Evolutionary conservation across 2,113 vertebrate species (phyloP).

Genomic region (Cyanoramphus novaezelandiae): DNA sequence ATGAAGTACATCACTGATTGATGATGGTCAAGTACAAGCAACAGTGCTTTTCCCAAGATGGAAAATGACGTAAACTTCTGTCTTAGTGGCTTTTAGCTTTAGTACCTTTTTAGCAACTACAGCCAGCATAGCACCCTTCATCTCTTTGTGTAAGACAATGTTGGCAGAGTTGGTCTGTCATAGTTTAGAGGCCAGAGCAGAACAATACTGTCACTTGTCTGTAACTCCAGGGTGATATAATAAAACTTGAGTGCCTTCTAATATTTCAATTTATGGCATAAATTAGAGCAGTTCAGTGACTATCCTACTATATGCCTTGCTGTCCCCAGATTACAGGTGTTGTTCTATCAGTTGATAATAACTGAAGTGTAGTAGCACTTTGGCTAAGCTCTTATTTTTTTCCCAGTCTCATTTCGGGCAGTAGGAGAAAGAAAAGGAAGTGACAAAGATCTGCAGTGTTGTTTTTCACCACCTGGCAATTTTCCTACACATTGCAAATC

Average conservation of each 20-base stretch:
- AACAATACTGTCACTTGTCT: conserved; percentile 10
- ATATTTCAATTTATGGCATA: conserved; percentile 31
- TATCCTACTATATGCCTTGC: background rate
- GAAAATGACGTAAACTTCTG: background rate
- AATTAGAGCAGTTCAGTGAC: conserved; percentile 17
- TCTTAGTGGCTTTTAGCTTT: background rate
- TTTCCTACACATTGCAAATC: background rate
- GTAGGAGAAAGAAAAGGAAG: background rate
- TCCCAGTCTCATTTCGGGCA: background rate
- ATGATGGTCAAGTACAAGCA: background rate
- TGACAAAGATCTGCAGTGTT: background rate
- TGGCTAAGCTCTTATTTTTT: background rate
- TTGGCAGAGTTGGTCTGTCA: background rate
- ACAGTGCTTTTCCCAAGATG: background rate
- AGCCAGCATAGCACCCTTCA: background rate
- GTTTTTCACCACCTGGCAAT: conserved; percentile 17
- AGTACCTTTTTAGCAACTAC: background rate
- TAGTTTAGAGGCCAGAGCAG: background rate
- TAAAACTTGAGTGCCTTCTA: background rate
- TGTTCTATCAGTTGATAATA: background rate
- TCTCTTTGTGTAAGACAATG: background rate
- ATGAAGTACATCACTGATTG: background rate
- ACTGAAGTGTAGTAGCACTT: background rate
- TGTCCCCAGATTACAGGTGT: background rate
- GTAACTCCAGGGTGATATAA: background rate